These are phyloP conservation scores for Pseudorhiza aurosa DNA, from an alignment of 30 jellyfish, hydroid and myxozoan species.

Conservation along the genomic window DNA sequence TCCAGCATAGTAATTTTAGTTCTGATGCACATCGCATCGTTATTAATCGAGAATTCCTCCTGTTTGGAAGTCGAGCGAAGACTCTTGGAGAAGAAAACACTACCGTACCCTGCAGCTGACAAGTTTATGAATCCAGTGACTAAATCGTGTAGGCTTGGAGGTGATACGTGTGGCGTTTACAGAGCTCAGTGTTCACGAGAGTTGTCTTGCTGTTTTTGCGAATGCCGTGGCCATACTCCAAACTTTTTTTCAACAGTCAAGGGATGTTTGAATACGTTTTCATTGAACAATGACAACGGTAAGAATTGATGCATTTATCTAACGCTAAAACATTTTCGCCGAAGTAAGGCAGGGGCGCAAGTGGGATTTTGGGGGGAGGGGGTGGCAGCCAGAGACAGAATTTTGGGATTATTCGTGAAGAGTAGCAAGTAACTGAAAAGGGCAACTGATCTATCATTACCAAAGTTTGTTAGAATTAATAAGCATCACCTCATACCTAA, in stretches of 20 bases:
- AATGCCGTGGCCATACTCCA: conserved; percentile 46
- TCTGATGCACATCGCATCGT: background rate
- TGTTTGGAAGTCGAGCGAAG: conserved; percentile 10
- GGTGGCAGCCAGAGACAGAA: too few relatives aligned
- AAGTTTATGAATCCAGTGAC: background rate
- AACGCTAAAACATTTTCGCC: too few relatives aligned
- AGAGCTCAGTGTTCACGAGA: conserved; percentile 29
- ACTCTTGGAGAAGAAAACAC: background rate
- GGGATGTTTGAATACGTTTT: conserved; percentile 10
- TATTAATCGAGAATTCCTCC: background rate
- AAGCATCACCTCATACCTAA: too few relatives aligned
- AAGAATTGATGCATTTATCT: too few relatives aligned
- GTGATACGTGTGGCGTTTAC: background rate
- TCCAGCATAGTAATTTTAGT: too few relatives aligned
- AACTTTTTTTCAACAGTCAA: conserved; percentile 18
- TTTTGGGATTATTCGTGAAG: too few relatives aligned
- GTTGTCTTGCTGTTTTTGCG: conserved; percentile 24
- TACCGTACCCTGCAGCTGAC: conserved; percentile 47
- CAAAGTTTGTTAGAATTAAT: too few relatives aligned
- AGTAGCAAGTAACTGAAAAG: too few relatives aligned
- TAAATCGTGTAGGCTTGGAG: background rate
- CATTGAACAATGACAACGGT: background rate
- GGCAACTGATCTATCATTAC: too few relatives aligned
- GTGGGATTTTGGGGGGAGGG: too few relatives aligned
- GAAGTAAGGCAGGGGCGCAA: too few relatives aligned